Evolutionary conservation across 2,797 vertebrate species (phyloP).

Genomic region (Prionace glauca): DNA sequence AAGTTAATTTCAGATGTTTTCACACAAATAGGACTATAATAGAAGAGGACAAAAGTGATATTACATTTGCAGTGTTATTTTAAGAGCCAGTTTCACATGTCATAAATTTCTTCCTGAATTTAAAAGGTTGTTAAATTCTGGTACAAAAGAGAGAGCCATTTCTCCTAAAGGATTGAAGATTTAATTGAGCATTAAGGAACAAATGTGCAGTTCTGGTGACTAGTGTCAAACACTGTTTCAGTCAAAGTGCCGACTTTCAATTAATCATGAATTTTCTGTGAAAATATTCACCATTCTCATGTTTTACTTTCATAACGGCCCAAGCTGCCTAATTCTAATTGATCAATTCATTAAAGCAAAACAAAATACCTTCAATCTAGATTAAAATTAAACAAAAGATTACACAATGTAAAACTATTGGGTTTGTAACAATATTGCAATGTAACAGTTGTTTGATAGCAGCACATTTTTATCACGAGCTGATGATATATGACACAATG

Average conservation of each 20-base stretch:
- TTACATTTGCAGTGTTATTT: background rate
- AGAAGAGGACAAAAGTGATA: background rate
- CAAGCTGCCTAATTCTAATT: background rate
- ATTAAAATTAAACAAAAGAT: conserved; percentile 5
- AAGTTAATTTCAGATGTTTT: background rate
- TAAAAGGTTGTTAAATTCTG: background rate
- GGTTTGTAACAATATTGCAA: background rate
- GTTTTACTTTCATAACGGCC: background rate
- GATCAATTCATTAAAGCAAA: background rate
- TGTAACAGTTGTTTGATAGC: too few species aligned
- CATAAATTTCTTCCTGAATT: conserved; percentile 28
- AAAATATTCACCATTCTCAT: background rate
- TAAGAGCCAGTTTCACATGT: background rate
- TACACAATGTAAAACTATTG: background rate
- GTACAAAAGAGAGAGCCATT: background rate
- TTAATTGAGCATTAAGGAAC: conserved; percentile 35
- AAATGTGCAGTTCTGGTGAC: background rate
- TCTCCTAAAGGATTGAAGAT: conserved; percentile 27
- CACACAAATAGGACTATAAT: background rate
- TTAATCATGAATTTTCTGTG: conserved; percentile 18
- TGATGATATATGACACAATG: background rate
- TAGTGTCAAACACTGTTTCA: conserved; percentile 11
- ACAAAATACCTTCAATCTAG: background rate
- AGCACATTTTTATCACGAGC: background rate
- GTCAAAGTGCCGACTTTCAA: background rate